Conservation (phyloP, 2,888 invertebrate species). For the Anthoptus insignis region DNA sequence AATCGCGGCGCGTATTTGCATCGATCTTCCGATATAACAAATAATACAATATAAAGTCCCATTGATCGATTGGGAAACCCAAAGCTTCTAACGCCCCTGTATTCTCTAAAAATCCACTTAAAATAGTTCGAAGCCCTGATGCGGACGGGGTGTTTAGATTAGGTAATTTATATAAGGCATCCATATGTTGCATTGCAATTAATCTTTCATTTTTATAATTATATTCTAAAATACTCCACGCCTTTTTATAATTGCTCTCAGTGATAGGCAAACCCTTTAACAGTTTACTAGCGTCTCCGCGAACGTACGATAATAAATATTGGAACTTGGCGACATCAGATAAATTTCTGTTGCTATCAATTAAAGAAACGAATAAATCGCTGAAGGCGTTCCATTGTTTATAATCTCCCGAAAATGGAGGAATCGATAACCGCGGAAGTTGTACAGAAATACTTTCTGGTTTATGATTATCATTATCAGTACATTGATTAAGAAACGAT, state of each 20-base stretch:
- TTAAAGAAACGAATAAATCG: slow-evolving; percentile 5
- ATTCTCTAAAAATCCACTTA: background rate
- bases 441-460: background rate
- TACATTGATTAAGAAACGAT: background rate
- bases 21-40: background rate
- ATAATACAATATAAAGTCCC: slow-evolving; percentile 3
- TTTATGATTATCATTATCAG: background rate
- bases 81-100: background rate
- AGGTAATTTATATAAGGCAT: slow-evolving; percentile 1
- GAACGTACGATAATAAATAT: slow-evolving; percentile 1
- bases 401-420: background rate
- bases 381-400: slow-evolving; percentile 1
- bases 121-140: background rate
- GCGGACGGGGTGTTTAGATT: background rate
- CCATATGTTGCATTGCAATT: slow-evolving; percentile 20
- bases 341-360: background rate
- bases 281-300: background rate
- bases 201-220: slow-evolving; percentile 19
- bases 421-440: background rate
- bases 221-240: slow-evolving; percentile 18
- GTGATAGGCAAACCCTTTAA: slow-evolving; percentile 10
- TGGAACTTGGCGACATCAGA: background rate
- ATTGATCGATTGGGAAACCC: background rate
- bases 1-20: background rate
- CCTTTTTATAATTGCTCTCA: slow-evolving; percentile 5